A percentile compares a stretch with the other conserved stretches of the same genome.
These are phyloP conservation scores for Brenthis hecate DNA, from an alignment of 2,888 invertebrate species.

Conservation along the genomic window DNA sequence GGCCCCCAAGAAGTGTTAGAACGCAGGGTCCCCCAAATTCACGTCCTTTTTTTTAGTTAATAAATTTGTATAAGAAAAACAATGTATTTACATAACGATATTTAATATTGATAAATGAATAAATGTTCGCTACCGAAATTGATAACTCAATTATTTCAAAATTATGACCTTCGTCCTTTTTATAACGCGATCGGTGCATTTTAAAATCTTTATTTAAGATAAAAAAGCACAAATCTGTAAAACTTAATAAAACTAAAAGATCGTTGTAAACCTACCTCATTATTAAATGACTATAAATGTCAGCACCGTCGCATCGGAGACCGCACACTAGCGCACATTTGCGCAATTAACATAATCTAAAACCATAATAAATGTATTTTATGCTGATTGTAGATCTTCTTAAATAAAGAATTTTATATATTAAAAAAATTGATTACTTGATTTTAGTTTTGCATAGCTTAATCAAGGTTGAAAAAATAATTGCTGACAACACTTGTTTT, in stretches of 20 bases:
- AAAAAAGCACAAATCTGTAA: constrained; percentile 3
- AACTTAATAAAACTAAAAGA: constrained; percentile 14
- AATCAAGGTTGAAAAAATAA: not conserved
- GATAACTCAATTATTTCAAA: too few relatives aligned
- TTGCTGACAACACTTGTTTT: too few relatives aligned
- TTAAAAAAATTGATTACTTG: not conserved
- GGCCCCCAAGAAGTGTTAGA: too few relatives aligned
- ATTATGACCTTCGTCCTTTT: too few relatives aligned
- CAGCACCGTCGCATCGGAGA: constrained; percentile 9
- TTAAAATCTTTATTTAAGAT: not conserved
- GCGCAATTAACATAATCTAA: constrained; percentile 22
- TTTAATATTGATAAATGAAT: too few relatives aligned
- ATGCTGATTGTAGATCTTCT: constrained; percentile 7
- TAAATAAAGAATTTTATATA: too few relatives aligned
- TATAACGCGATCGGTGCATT: not conserved
- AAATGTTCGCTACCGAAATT: too few relatives aligned
- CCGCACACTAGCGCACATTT: not conserved
- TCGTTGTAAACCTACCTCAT: constrained; percentile 5
- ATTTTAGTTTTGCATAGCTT: not conserved
- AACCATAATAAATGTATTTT: constrained; percentile 24
- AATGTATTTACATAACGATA: too few relatives aligned
- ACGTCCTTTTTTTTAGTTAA: too few relatives aligned
- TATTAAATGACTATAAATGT: constrained; percentile 15
- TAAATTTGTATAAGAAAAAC: too few relatives aligned
- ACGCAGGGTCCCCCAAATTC: too few relatives aligned